Percentiles rank a stretch among this genome's conserved stretches.
phyloP scores from a whole-genome alignment of 2,888 invertebrate species.

The Tyria jacobaeae region DNA sequence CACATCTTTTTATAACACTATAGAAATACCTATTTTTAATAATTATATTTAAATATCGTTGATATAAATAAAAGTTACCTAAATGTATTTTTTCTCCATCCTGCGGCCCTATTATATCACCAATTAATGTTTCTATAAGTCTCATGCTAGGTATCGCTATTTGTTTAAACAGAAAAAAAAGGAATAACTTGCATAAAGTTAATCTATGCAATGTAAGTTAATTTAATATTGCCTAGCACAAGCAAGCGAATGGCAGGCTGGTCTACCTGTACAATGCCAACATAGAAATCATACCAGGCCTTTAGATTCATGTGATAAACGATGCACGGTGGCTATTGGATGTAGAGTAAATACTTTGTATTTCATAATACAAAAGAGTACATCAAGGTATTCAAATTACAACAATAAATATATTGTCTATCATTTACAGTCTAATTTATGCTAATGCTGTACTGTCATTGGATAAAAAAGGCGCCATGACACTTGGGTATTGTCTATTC shows the following conservation, averaged over 20 bases:
- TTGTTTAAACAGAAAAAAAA: not conserved
- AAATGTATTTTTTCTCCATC: not conserved
- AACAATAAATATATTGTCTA: slow-evolving; percentile 31
- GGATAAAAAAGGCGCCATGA: slow-evolving; percentile 22
- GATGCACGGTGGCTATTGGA: slow-evolving; percentile 53
- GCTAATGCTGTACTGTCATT: slow-evolving; percentile 28
- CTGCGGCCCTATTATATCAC: not conserved
- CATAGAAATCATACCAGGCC: slow-evolving; percentile 78
- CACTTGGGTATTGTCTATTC: slow-evolving; percentile 26
- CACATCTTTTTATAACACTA: too few relatives aligned
- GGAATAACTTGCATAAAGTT: not conserved
- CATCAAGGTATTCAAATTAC: slow-evolving; percentile 22
- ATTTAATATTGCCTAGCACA: slow-evolving; percentile 57
- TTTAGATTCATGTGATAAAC: slow-evolving; percentile 67
- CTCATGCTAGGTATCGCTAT: not conserved
- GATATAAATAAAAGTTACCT: not conserved
- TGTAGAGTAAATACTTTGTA: slow-evolving; percentile 27
- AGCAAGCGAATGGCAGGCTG: slow-evolving; percentile 68
- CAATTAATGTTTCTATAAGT: not conserved
- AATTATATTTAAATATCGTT: not conserved
- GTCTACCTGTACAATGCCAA: slow-evolving; percentile 62
- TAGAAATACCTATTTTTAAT: too few relatives aligned
- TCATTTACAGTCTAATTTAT: slow-evolving; percentile 43
- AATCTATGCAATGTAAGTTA: slow-evolving; percentile 1
- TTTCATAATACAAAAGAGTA: slow-evolving; percentile 29